Base-by-base conservation (phyloP, 2,113 vertebrate genomes). In the Vombatus ursinus region DNA sequence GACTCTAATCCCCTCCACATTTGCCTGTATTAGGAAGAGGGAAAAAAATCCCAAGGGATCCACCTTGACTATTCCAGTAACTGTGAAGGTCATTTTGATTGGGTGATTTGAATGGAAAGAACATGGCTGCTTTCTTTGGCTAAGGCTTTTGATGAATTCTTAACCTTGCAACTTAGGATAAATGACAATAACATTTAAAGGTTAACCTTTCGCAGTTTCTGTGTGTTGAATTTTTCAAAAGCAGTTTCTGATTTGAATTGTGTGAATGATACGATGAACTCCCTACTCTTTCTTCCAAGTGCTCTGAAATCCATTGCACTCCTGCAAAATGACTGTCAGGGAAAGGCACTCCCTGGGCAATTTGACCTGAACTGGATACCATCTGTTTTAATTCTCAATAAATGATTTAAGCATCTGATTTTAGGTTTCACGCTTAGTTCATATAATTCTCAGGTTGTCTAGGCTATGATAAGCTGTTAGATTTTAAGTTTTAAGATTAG, bases 161-260 rank as follows among this genome's bases (percentile, higher is more conserved):
- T 0, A 91, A 91, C 14, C 95, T 96, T 96, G 68, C 1, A n/a
- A 90, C 50, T 92, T 94, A 68, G 68, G 24, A 44, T 89, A 23
- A 90, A 16, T 96, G 52, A 91, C 28, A 57, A 0, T 94, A 25
- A 52, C 24, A 93, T 22, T 93, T 96, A 91, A 51, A 92, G n/a
- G 37, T 0, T 96, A 93, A 94, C 44, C 50, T 37, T 61, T 44
- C n/a, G 91, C 90, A 91, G 25, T 93, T 48, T 68, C 49, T 52
- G 61, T 95, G 92, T 93, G 23, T 61, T 89, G 49, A 91, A 93
- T 44, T 95, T 95, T 90, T 95, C 44, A 52, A n/a, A 51, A 89
- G 52, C 26, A 92, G 16, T 94, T 7, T 95, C 11, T 37, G 28
- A 68, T 68, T 68, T 68, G 61, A 68, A 37, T 37, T 68, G 61